Evolutionary conservation across 2,888 invertebrate genomes (phyloP), one percentile per base, ranked within the genome.

Genomic region (Scaptomyza reducta): DNA sequence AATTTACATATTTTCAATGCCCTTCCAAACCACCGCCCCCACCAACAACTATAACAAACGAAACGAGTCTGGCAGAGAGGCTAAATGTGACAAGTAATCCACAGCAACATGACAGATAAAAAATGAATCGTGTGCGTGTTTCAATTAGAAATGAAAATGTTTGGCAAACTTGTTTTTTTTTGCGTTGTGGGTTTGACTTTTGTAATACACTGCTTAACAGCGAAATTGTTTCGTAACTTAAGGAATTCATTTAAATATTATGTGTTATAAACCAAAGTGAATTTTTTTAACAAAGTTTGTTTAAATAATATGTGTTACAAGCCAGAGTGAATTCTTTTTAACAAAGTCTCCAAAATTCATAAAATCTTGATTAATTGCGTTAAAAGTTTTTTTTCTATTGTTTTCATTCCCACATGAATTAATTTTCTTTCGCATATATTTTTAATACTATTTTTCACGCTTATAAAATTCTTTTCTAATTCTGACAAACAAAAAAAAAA

Each of bases 131-230:
- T 69, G 60, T 77, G 75, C 70, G 75, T 81, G 69, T 77, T 77
- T 81, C 84, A 84, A 83, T 83, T 82, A 79, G 76, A 83, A 83
- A 71, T 70, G 74, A 68, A 61, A 84, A 76, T 78, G 82, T 82
- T 83, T 78, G 80, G 31, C 79, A 84, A 81, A 83, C 82, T 82
- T 50, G 84, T 84, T 81, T 81, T 84, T 81, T 81, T 75, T 57
- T 38, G 51, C 50, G 61, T 44, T 71, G 80, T 81, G 79, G 80
- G 74, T 44, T 44, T 68, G 69, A 60, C 50, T 71, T 67, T 71
- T 69, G 1, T 78, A 14, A 38, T 74, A 76, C 79, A 76, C 79
- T 67, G 55, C 27, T 56, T 62, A 78, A 50, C 77, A 79, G 74
- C 78, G 76, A 76, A 78, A 69, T 64, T 22, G 44, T 25, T 57